These are phyloP conservation scores for Himalopsyche phryganea DNA, from an alignment of 1,140 invertebrate species.

Conservation along the genomic window DNA sequence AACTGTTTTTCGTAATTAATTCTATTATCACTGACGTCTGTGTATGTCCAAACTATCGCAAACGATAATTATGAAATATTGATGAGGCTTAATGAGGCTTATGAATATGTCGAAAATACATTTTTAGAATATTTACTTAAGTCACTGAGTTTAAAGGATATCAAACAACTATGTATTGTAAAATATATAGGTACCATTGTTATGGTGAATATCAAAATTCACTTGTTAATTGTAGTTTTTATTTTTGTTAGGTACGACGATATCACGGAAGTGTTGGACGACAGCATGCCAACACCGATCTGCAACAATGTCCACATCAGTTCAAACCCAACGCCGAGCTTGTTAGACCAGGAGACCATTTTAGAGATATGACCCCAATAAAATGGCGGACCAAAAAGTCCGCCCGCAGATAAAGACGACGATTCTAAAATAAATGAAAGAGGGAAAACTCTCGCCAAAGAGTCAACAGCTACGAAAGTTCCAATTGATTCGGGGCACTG, in stretches of 20 bases:
- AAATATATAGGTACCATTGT: no score
- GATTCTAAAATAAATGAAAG: neutral
- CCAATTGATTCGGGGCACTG: constrained; percentile 31
- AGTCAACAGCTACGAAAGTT: constrained; percentile 16
- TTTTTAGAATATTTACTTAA: no score
- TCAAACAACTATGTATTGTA: no score
- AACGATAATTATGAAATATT: no score
- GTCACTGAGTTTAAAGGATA: no score
- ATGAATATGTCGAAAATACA: no score
- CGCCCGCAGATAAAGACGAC: constrained; percentile 2
- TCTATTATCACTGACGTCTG: no score
- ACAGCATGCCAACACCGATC: constrained; percentile 24
- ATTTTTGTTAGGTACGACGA: constrained; percentile 29
- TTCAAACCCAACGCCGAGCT: constrained; percentile 4
- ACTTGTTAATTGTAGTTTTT: no score
- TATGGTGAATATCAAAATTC: no score
- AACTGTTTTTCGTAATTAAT: no score
- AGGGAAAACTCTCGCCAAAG: constrained; percentile 6
- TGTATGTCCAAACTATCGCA: no score
- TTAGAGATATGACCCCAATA: constrained; percentile 33
- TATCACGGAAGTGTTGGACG: constrained; percentile 30
- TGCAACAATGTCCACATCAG: constrained; percentile 7
- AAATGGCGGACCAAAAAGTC: constrained; percentile 25
- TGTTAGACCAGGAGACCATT: constrained; percentile 26
- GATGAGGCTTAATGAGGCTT: no score